Conservation (phyloP, 2,797 vertebrate genomes). For the Muraenolepis orangiensis region DNA sequence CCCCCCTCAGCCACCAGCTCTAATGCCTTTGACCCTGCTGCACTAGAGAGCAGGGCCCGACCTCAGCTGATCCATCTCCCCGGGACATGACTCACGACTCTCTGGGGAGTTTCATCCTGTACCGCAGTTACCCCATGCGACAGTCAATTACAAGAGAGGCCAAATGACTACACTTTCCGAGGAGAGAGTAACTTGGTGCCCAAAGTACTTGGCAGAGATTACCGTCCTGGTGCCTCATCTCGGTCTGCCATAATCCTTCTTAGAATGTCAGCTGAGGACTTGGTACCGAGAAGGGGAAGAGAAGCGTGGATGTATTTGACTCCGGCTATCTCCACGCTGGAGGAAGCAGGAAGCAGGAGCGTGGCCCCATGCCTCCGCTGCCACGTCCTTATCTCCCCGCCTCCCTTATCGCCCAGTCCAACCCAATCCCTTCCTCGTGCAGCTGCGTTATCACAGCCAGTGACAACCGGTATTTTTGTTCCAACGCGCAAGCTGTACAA, state of each 20-base stretch:
- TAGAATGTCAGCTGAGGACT: constrained; percentile 33
- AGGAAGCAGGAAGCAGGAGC: constrained; percentile 7
- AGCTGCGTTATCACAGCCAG: constrained; percentile 24
- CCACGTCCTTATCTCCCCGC: constrained; percentile 25
- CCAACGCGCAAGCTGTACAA: not conserved
- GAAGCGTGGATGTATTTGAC: constrained; percentile 41
- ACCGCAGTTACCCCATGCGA: constrained; percentile 45
- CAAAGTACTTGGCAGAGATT: not conserved
- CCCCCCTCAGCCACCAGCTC: not conserved
- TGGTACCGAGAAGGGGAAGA: constrained; percentile 21
- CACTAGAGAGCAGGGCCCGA: constrained; percentile 21
- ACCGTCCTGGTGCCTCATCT: not conserved
- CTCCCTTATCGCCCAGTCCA: constrained; percentile 30
- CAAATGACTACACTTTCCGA: constrained; percentile 19
- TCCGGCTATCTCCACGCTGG: constrained; percentile 32
- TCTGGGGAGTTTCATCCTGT: constrained; percentile 25
- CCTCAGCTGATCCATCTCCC: constrained; percentile 43
- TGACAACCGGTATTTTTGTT: not conserved
- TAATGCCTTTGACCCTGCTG: constrained; percentile 29
- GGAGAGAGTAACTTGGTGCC: constrained; percentile 7
- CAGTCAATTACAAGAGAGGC: constrained; percentile 34
- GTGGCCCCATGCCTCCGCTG: not conserved
- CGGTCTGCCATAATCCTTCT: not conserved
- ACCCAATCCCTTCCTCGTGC: constrained; percentile 25
- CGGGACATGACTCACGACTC: constrained; percentile 31